Base-by-base conservation (phyloP, 2,888 invertebrate genomes). In the Polymixis flavicincta region DNA sequence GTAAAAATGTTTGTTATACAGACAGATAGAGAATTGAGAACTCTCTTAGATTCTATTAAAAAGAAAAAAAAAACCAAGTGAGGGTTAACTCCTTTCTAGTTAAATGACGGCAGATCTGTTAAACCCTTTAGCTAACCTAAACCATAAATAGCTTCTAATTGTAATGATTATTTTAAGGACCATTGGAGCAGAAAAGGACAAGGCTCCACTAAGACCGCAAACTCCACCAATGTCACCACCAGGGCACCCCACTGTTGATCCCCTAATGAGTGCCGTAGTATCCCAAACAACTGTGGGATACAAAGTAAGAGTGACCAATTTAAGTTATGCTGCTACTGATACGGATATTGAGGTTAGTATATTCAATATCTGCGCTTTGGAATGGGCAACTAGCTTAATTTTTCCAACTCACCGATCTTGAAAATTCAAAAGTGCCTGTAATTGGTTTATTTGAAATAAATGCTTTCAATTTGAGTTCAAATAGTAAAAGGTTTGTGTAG, bases 261-360 rank as follows among this genome's bases (percentile, higher is more conserved):
- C 96, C 63, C 76, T 95, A 70, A 90, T 93, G 84, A 91, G 87
- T 88, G 94, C 95, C 48, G 90, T 92, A 71, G 92, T 92, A 77
- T 66, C 83, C 8, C 93, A 93, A 71, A 93, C 92, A 81, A 14
- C 85, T 45, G 95, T 97, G 5, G 99, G 99, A 61, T 98, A 98
- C 93, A 97, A 98, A 89, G 98, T 99, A 90, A 97, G 98, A 71
- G 99, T 99, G 3, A 98, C 99, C 85, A 99, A 99, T 96, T 97
- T 99, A 80, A 98, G 99, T 89, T 97, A 97, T 42, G 97, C 98
- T 84, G 99, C 99, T 7, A 98, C 99, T 22, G 98, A 98, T 86
- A 98, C 98, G 88, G 99, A 99, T 93, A 98, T 99, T 86, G 97
- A 98, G 95, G 98, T 98, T 65, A 5, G 83, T 82, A 37, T 37